A percentile compares a stretch with the other conserved stretches of the same genome.
phyloP scores from a whole-genome alignment of 2,113 vertebrate genomes.

The Girardinichthys multiradiatus region DNA sequence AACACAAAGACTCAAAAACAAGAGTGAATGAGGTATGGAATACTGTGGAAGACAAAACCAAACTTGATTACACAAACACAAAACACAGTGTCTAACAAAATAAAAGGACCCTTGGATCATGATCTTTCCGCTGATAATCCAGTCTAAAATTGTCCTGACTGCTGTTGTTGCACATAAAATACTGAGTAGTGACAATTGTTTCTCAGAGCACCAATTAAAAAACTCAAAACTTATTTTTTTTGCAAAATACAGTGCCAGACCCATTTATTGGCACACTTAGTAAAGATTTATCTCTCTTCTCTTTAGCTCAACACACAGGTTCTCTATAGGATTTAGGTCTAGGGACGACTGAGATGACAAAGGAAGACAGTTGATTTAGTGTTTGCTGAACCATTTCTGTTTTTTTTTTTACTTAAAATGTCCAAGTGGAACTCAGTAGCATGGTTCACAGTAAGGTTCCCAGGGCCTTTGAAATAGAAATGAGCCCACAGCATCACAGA shows the following conservation, averaged over 20 bases:
- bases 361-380: neutral
- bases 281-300: neutral
- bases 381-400: no score
- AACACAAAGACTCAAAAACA: neutral
- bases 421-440: no score
- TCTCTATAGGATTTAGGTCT: neutral
- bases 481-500: no score
- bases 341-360: neutral
- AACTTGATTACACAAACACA: no score
- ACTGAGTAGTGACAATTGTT: no score
- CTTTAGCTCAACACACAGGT: neutral
- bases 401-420: neutral
- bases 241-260: no score
- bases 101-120: neutral
- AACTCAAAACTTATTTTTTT: no score
- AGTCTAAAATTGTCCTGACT: neutral
- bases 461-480: no score
- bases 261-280: neutral
- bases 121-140: neutral
- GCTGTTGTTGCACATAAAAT: no score
- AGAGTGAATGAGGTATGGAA: neutral
- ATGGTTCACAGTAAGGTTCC: no score
- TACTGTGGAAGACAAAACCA: neutral
- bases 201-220: no score
- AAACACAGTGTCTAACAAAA: no score